phyloP scores from a whole-genome alignment of 2,888 invertebrate genomes.

The Drosophila sordidapex region DNA sequence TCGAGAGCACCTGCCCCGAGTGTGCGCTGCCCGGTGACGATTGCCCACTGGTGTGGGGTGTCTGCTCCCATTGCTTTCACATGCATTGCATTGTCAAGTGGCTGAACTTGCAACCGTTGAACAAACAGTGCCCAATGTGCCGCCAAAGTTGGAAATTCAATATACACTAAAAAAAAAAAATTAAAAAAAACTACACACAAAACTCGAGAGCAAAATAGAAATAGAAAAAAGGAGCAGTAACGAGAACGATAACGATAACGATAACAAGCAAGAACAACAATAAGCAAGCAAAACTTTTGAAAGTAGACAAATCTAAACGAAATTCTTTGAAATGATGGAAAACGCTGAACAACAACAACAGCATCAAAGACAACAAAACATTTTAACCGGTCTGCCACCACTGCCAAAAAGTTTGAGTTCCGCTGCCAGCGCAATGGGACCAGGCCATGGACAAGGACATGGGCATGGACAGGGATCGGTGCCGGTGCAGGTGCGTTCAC shows the following conservation, averaged over 20 bases:
- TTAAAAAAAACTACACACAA: conserved; percentile 21
- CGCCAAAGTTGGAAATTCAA: conserved; percentile 99
- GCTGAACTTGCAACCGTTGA: conserved; percentile 96
- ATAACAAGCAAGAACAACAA: conserved; percentile 22
- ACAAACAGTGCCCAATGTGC: conserved; percentile 98
- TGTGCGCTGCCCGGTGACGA: conserved; percentile 99
- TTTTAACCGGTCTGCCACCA: conserved; percentile 89
- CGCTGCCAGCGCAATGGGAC: conserved; percentile 85
- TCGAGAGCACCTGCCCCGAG: conserved; percentile 99
- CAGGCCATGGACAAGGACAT: conserved; percentile 19
- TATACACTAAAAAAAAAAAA: conserved; percentile 86
- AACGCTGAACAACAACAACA: conserved; percentile 62
- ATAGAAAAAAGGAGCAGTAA: conserved; percentile 27
- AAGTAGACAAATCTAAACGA: conserved; percentile 15
- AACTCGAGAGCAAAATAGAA: conserved; percentile 22
- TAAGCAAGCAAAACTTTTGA: conserved; percentile 17
- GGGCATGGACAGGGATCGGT: conserved; percentile 4
- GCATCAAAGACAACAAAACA: conserved; percentile 47
- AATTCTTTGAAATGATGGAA: conserved; percentile 63
- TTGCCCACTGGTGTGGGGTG: conserved; percentile 99
- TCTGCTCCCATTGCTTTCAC: conserved; percentile 99
- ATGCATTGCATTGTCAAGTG: conserved; percentile 99
- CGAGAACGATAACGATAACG: conserved; percentile 25
- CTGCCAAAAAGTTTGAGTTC: conserved; percentile 95
- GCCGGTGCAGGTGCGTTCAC: conserved; percentile 50